Conservation (phyloP, 2,888 invertebrate genomes). For the Lasioglossum morio region DNA sequence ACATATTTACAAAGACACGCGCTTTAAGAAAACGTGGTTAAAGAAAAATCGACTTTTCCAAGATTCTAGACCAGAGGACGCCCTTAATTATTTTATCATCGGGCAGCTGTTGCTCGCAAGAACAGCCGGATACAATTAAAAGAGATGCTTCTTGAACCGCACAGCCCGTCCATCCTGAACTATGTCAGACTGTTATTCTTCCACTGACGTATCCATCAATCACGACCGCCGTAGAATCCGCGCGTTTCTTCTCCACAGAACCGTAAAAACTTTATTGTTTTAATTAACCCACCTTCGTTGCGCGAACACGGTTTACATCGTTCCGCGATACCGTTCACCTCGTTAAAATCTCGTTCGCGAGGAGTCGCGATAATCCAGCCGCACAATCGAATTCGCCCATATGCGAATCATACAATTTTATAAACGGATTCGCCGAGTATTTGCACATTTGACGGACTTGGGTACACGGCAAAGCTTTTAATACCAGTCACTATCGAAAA, state of each 20-base stretch:
- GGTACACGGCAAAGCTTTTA: not conserved
- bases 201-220: constrained; percentile 61
- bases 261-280: constrained; percentile 66
- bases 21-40: not conserved
- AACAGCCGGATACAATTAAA: constrained; percentile 60
- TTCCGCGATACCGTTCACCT: constrained; percentile 24
- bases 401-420: not conserved
- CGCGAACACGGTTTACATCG: constrained; percentile 28
- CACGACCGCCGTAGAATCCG: constrained; percentile 22
- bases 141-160: constrained; percentile 37
- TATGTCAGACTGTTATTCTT: constrained; percentile 55
- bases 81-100: constrained; percentile 58
- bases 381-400: not conserved
- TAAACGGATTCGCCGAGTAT: not conserved
- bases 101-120: constrained; percentile 43
- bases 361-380: not conserved
- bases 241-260: constrained; percentile 39
- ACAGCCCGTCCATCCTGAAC: constrained; percentile 37
- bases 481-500: not conserved
- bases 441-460: not conserved
- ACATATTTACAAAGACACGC: not conserved
- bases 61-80: not conserved
- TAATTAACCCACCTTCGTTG: constrained; percentile 56
- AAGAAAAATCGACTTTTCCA: not conserved
- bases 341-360: not conserved